Conservation (phyloP, 1,140 invertebrate species). For the Caenorhabditis elegans region WBcel235 BX284602.5:11697001-11697500, state of each 20-base stretch:
- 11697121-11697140: constrained; percentile 51
- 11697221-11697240: constrained; percentile 59
- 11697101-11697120: constrained; percentile 53
- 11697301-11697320: constrained; percentile 37
- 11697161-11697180: constrained; percentile 48
- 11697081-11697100: constrained; percentile 57
- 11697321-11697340: constrained; percentile 58
- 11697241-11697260: constrained; percentile 56
- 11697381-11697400: not conserved
- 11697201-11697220: constrained; percentile 61
- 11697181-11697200: constrained; percentile 53
- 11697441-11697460: no score
- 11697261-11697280: constrained; percentile 53
- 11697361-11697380: constrained; percentile 44
- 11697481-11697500: no score
- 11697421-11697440: no score
- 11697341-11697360: constrained; percentile 52
- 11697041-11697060: constrained; percentile 52
- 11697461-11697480: no score
- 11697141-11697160: constrained; percentile 61
- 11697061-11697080: constrained; percentile 45
- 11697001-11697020: constrained; percentile 1
- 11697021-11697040: not conserved
- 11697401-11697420: not conserved
- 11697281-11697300: constrained; percentile 43